A percentile compares a stretch with the other conserved stretches of the same genome.
phyloP scores from a whole-genome alignment of 2,888 invertebrate genomes.

The Tuberolachnus salignus region DNA sequence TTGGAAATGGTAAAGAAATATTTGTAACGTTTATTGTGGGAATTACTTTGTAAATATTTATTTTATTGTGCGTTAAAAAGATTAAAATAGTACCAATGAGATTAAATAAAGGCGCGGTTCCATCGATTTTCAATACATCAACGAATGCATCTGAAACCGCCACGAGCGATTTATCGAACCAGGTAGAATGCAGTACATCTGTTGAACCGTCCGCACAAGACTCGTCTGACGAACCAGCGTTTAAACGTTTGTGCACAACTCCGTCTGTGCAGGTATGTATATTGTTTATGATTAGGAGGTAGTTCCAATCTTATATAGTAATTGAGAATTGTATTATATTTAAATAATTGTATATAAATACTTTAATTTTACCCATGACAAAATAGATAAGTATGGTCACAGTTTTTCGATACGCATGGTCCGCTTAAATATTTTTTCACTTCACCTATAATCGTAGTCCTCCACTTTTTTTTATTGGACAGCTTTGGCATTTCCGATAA shows the following conservation, averaged over 20 bases:
- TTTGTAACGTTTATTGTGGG: neutral
- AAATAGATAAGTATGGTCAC: too few species aligned
- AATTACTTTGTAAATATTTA: neutral
- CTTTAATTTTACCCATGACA: too few species aligned
- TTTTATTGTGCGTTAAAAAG: too few species aligned
- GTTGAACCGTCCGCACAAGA: neutral
- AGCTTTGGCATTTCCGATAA: too few species aligned
- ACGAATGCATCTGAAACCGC: neutral
- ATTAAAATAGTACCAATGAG: neutral
- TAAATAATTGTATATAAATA: too few species aligned
- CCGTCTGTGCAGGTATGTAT: neutral
- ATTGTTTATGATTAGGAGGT: neutral
- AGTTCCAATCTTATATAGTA: too few species aligned
- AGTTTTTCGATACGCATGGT: too few species aligned
- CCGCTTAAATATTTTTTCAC: too few species aligned
- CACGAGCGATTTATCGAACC: neutral
- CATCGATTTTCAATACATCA: neutral
- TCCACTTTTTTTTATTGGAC: too few species aligned
- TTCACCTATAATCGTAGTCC: too few species aligned
- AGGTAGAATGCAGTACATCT: neutral
- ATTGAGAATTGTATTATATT: too few species aligned
- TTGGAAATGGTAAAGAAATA: too few species aligned
- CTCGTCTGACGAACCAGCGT: neutral
- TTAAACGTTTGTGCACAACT: neutral
- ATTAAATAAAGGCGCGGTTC: neutral